Evolutionary conservation across 2,113 vertebrate species (phyloP), one percentile per base, ranked within the genome.

Genomic region (Paramormyrops kingsleyae): DNA sequence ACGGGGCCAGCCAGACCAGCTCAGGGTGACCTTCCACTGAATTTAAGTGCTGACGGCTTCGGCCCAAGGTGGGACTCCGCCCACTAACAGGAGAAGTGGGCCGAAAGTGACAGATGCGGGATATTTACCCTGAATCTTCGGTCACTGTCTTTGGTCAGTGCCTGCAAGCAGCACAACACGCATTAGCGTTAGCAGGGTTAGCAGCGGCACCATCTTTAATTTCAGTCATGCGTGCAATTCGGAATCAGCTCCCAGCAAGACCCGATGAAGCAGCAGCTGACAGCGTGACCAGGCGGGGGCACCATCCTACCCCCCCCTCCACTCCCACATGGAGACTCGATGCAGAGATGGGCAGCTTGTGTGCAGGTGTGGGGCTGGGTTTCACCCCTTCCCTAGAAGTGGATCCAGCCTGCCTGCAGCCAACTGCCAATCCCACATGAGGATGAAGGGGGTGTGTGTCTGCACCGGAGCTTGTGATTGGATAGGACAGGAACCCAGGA

Each of bases 111-210:
- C 74, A 39, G 31, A 19, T 19, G 31, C 90, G 49, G 83, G 49
- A 92, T 92, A 92, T 91, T 95, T 96, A 95, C 94, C 95, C 91
- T 91, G 90, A 93, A 92, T 89, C 47, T 95, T 89, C 83, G 90
- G 93, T 92, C 92, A 93, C 47, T 94, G 91, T 94, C 92, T 95
- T 95, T 95, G 90, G 91, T 92, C 92, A 93, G 89, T 91, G 94
- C 94, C 96, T 96, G 95, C 27, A 94, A 96, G 88, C 90, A 94
- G 92, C 92, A 95, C 24, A 95, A 95, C 90, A 92, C 90, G 77
- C 89, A 90, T 94, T 24, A 83, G 77, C 19, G 13, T 83, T 21
- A 83, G 31, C 35, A 13, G 10, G 1, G 3, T 77, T 5, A 77
- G n/a, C 42, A 19, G 5, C 2, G 24, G 21, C 56, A n/a, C 2